Percentiles rank a stretch among this genome's conserved stretches.
Evolutionary conservation across 2,113 vertebrate genomes (phyloP).

Genomic region (Romanogobio albipinnatus): DNA sequence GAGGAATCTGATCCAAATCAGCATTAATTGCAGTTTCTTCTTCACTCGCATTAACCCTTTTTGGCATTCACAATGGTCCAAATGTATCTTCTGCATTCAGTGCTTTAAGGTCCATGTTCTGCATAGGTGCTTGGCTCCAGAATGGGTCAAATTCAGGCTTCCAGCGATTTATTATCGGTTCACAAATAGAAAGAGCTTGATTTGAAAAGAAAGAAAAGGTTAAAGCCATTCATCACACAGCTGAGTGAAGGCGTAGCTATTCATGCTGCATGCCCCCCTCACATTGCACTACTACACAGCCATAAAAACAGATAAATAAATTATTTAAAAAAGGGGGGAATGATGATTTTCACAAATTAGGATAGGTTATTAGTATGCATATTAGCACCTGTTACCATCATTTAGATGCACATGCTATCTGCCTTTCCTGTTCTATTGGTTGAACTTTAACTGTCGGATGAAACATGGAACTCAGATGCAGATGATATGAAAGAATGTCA

Average conservation of each 20-base stretch:
- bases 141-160: background rate
- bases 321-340: background rate
- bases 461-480: background rate
- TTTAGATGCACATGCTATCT: background rate
- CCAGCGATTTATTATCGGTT: background rate
- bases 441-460: background rate
- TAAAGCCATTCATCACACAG: background rate
- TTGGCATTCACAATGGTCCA: too few species aligned
- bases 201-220: background rate
- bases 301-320: background rate
- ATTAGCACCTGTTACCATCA: background rate
- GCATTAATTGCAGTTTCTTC: too few species aligned
- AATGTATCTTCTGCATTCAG: too few species aligned
- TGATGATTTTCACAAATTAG: background rate
- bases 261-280: background rate
- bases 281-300: background rate
- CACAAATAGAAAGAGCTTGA: background rate
- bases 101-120: too few species aligned
- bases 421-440: background rate
- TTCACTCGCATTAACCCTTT: too few species aligned
- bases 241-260: background rate
- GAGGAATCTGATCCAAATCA: background rate
- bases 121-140: too few species aligned
- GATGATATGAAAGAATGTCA: background rate
- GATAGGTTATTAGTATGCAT: background rate